Conservation (phyloP, 1,140 invertebrate species). For the Ips nitidus region DNA sequence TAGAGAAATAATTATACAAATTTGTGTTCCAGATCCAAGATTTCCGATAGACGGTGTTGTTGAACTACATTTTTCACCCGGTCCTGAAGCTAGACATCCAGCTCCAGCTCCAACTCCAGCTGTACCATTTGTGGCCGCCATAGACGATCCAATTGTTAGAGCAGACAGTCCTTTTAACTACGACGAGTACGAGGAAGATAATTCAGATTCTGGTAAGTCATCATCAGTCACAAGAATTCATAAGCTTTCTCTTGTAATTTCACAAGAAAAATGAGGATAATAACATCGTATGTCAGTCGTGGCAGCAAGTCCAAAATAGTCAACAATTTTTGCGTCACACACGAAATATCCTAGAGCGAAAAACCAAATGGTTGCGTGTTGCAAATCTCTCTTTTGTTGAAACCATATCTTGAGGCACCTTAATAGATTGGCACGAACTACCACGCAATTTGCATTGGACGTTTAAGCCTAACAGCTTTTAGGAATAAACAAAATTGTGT, state of each 20-base stretch:
- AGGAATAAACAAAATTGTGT: background rate
- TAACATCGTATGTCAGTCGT: no score
- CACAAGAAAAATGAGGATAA: no score
- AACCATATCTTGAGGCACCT: background rate
- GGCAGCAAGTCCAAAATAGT: no score
- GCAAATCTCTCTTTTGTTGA: background rate
- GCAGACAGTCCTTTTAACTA: slow-evolving; percentile 85
- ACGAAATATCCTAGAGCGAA: background rate
- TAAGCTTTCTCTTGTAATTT: no score
- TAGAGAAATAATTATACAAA: no score
- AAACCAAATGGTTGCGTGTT: background rate
- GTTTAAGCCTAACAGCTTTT: slow-evolving; percentile 1
- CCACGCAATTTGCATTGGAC: background rate
- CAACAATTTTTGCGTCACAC: background rate
- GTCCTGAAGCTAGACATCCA: slow-evolving; percentile 60
- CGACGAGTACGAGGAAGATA: slow-evolving; percentile 54
- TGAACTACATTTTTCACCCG: slow-evolving; percentile 77
- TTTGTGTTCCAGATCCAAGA: slow-evolving; percentile 57
- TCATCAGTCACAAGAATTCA: background rate
- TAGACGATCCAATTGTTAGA: slow-evolving; percentile 70
- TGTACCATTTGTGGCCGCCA: slow-evolving; percentile 61
- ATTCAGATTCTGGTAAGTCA: slow-evolving; percentile 48
- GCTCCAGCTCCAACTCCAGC: slow-evolving; percentile 71
- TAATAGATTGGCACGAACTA: slow-evolving; percentile 1
- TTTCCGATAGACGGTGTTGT: slow-evolving; percentile 79